Base-by-base conservation (phyloP, 2,888 invertebrate genomes). In the Amiota mariae region DNA sequence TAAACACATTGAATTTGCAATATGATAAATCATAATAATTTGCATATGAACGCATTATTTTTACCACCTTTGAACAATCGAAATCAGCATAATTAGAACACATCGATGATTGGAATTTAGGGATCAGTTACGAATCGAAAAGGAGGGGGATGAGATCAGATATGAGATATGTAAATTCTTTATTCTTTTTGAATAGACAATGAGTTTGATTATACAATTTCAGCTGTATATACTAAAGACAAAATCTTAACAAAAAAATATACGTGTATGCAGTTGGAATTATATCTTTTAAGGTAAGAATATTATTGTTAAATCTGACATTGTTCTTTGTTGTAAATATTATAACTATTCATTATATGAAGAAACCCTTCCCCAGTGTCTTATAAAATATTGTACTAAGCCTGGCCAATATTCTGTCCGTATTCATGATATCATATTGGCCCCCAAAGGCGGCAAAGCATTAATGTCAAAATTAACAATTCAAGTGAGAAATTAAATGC, bases 21-120 rank as follows among this genome's bases (percentile, higher is more conserved):
- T 77, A 76, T 79, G 81, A 79, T 81, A 78, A 78, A 82, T 80
- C 79, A 36, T 72, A 73, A 67, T 78, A 68, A 80, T 81, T 79
- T 80, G 76, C 81, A 81, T 81, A 78, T 78, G 74, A 77, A 81
- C 77, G 76, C 36, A 6, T 72, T 74, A 72, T 67, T 63, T 73
- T 73, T 76, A 74, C 74, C 72, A 75, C 75, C 75, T 79, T 79
- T 74, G 49, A 67, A 67, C 57, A 72, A 72, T 72, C 56, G 64
- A 51, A 66, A 51, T 36, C 54, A 24, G 36, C n/a, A 59, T n/a
- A 66, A 63, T 24, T 20, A 6, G 59, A 51, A 71, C 8, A 12
- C 51, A 63, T 49, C 51, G 51, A 54, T 36, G 51, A 54, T 36
- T n/a, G 8, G 59, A 18, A 20, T 20, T 20, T 20, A 18, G 20